Evolutionary conservation across 2,797 vertebrate species (phyloP), one percentile per base, ranked within the genome.

Genomic region (Megalops cyprinoides): DNA sequence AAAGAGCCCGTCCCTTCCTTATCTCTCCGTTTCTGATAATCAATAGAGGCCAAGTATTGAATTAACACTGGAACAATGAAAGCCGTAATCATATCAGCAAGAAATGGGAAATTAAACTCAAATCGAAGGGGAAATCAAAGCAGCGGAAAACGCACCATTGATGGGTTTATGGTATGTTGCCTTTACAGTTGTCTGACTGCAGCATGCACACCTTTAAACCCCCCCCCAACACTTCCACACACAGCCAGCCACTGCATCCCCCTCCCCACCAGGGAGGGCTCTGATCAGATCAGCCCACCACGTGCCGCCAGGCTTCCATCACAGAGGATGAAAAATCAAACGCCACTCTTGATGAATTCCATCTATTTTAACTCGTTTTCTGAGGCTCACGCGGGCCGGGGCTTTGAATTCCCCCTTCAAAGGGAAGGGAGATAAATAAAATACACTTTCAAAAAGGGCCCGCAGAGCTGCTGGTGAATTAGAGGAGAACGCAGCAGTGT

Each of bases 391-490:
- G 74, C 42, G 37, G 77, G 81, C 79, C 69, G 25, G 14, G 80
- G 34, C 84, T 87, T 79, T 76, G 74, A 85, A 85, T 79, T 78
- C 75, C 20, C 55, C 71, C 79, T 86, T 88, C 87, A 90, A 88
- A 88, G 86, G 82, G 34, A 46, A 76, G 71, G 81, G 79, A 83
- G 80, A 74, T 58, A 80, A 74, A 84, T 62, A n/a, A 79, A 82
- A 81, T 51, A 62, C 48, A 79, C 74, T 80, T 78, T 76, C 82
- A 82, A 78, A 60, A 84, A 77, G 56, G 79, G n/a, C n/a, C 62
- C 73, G 79, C 67, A 49, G 81, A 84, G 77, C 74, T 79, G 86
- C 74, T 74, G 73, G 65, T 55, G 83, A 76, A 81, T 73, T 55
- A 58, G 39, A 62, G 65, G n/a, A 23, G 25, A 10, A 39, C 51